phyloP scores from a whole-genome alignment of 2,113 vertebrate genomes.

The Pleuronectes platessa region DNA sequence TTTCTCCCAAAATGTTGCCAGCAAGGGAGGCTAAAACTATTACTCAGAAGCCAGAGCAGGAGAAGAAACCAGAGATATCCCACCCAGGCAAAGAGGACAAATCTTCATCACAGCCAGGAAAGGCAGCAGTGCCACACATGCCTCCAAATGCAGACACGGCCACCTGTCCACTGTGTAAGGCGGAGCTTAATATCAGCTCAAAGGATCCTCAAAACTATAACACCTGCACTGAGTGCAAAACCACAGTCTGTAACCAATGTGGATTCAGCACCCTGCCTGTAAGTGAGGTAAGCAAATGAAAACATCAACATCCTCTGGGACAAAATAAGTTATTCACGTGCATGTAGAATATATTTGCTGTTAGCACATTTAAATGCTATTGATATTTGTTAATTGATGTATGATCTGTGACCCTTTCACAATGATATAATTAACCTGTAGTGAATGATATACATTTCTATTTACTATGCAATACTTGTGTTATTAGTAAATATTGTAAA shows the following conservation, averaged over 20 bases:
- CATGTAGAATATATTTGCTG: not conserved
- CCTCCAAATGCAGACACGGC: slow-evolving; percentile 39
- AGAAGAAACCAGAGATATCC: slow-evolving; percentile 53
- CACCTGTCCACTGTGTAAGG: slow-evolving; percentile 91
- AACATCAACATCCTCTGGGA: not conserved
- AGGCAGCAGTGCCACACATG: not conserved
- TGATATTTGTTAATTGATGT: not conserved
- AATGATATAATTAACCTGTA: too few relatives aligned
- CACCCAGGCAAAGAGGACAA: slow-evolving; percentile 50
- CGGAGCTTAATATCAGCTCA: slow-evolving; percentile 83
- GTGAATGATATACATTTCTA: not conserved
- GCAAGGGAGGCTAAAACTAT: slow-evolving; percentile 51
- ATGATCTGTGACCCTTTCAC: not conserved
- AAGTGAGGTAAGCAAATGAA: slow-evolving; percentile 57
- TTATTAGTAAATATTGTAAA: not conserved
- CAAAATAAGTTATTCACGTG: too few relatives aligned
- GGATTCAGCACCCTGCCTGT: slow-evolving; percentile 71
- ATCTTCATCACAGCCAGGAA: slow-evolving; percentile 38
- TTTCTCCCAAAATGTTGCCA: slow-evolving; percentile 68
- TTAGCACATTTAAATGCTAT: not conserved
- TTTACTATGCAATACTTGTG: not conserved
- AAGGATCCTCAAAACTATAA: slow-evolving; percentile 90
- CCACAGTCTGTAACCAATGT: slow-evolving; percentile 91
- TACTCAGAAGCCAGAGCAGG: slow-evolving; percentile 50
- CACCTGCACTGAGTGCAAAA: slow-evolving; percentile 92